Percentiles rank a stretch among this genome's conserved stretches.
phyloP scores from a whole-genome alignment of 2,888 invertebrate genomes.

The Abrostola triplasia region DNA sequence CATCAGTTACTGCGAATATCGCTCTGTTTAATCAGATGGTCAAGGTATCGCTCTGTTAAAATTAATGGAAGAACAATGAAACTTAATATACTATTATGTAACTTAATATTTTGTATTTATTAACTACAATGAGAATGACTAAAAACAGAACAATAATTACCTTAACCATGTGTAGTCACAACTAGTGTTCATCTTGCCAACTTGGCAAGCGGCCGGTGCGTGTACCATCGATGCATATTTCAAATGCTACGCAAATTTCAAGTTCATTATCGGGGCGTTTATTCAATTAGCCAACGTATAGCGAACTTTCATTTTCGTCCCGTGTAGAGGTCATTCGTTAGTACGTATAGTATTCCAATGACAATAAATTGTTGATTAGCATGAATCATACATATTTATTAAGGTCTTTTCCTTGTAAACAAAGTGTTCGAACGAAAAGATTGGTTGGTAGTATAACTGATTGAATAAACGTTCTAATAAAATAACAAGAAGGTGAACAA shows the following conservation, averaged over 20 bases:
- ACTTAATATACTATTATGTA: constrained; percentile 76
- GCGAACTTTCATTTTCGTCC: constrained; percentile 55
- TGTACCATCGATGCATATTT: constrained; percentile 55
- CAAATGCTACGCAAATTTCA: constrained; percentile 54
- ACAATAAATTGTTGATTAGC: constrained; percentile 35
- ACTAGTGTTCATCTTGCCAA: constrained; percentile 64
- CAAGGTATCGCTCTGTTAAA: constrained; percentile 67
- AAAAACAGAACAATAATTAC: constrained; percentile 68
- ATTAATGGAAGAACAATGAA: constrained; percentile 82
- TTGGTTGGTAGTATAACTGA: constrained; percentile 21
- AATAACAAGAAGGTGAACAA: constrained; percentile 26
- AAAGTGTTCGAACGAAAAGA: constrained; percentile 29
- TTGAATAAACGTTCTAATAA: constrained; percentile 40
- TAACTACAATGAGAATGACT: constrained; percentile 67
- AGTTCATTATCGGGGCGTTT: constrained; percentile 60
- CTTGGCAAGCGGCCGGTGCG: constrained; percentile 70
- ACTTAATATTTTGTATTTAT: constrained; percentile 69
- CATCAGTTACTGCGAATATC: constrained; percentile 61
- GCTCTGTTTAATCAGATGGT: constrained; percentile 50
- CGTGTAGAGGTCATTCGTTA: constrained; percentile 50
- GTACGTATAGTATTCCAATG: constrained; percentile 32
- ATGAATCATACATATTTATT: constrained; percentile 51
- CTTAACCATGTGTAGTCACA: constrained; percentile 67
- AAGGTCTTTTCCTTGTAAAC: constrained; percentile 48
- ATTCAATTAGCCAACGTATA: constrained; percentile 36